Percentiles rank a stretch among this genome's conserved stretches.
phyloP scores from a whole-genome alignment of 2,888 invertebrate genomes.

The Monopis laevigella region DNA sequence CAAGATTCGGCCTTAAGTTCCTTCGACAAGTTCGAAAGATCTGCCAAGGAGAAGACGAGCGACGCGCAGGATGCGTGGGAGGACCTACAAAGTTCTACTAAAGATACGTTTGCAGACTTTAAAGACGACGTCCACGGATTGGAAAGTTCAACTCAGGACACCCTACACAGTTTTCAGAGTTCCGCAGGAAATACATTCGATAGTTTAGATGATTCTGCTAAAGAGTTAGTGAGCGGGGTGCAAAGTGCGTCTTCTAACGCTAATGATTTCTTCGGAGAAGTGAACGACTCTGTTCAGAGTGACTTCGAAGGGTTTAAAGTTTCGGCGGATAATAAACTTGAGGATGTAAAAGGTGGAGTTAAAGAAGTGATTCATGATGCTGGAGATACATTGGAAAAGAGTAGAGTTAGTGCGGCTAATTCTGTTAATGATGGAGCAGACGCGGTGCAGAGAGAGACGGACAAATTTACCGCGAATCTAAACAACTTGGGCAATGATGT shows the following conservation, averaged over 20 bases:
- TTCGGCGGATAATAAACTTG: conserved; percentile 51
- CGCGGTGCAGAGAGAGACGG: conserved; percentile 39
- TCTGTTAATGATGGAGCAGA: conserved; percentile 31
- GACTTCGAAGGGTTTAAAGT: conserved; percentile 55
- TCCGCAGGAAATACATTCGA: conserved; percentile 59
- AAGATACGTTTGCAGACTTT: conserved; percentile 52
- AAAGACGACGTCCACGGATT: conserved; percentile 47
- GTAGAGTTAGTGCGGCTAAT: conserved; percentile 27
- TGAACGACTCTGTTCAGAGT: conserved; percentile 27
- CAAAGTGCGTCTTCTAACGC: conserved; percentile 26
- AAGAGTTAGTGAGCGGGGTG: conserved; percentile 36
- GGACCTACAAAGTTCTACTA: conserved; percentile 48
- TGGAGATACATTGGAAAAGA: conserved; percentile 35
- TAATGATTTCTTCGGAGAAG: conserved; percentile 45
- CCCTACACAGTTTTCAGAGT: conserved; percentile 56
- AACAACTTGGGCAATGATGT: conserved; percentile 57
- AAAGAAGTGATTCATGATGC: conserved; percentile 35
- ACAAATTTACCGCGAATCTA: conserved; percentile 50
- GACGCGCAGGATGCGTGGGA: conserved; percentile 50
- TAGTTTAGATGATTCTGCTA: conserved; percentile 51
- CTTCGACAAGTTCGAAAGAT: conserved; percentile 58
- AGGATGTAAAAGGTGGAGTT: conserved; percentile 41
- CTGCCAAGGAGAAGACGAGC: conserved; percentile 50
- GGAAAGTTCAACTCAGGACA: conserved; percentile 52
- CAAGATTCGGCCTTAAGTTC: conserved; percentile 55